Evolutionary conservation across 2,113 vertebrate species (phyloP), one percentile per base, ranked within the genome.

Genomic region (Centrocercus urophasianus): DNA sequence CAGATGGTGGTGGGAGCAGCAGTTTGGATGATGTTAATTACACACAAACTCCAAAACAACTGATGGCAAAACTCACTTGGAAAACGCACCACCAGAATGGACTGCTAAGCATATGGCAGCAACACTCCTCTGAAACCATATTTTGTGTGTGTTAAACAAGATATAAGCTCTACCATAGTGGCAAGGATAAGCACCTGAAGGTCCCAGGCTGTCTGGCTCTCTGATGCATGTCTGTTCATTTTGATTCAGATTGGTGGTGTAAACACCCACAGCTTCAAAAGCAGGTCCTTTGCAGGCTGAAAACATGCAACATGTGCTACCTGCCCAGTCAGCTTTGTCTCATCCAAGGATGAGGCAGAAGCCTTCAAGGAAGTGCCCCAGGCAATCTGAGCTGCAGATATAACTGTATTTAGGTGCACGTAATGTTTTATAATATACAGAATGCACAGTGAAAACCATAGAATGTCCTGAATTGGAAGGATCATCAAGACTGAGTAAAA

Each of bases 1-100:
- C 93, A 93, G 91, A 90, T 86, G 91, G 91, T 22, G 38, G 91
- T 87, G 87, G 89, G 84, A 93, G 84, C 94, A 71, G 70, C 27
- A 71, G 86, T 77, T 47, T 75, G 65, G 70, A 47, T 71, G 57
- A 78, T 60, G 70, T 72, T 82, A 86, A 67, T 88, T 64, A 69
- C 70, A 64, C 61, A 78, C 52, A 75, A 92, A 89, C 91, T 87
- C 70, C 70, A 72, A 61, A 95, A 81, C 77, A 84, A 81, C 89
- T 32, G 70, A 84, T 93, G 87, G 63, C 81, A 93, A 89, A 96
- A 75, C 52, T 63, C 76, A 40, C 80, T 81, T 74, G 32, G 73
- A 81, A 84, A 95, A 71, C 56, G 65, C 74, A 79, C 5, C 59
- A 72, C 24, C 50, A 52, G 84, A 74, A 84, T 3, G 34, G 38